phyloP scores from a whole-genome alignment of 1,140 invertebrate genomes.

The Diachasma alloeum region DNA sequence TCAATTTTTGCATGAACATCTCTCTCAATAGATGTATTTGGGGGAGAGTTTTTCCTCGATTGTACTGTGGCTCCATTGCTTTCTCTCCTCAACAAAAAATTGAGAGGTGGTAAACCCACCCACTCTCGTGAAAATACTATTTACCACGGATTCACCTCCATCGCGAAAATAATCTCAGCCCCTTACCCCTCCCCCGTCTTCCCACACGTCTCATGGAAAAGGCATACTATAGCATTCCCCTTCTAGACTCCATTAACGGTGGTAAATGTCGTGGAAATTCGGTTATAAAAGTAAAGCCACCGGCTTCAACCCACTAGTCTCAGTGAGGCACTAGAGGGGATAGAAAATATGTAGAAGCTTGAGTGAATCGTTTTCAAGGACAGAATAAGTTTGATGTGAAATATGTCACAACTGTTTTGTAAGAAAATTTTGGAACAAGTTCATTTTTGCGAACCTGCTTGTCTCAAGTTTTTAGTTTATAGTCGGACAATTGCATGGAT shows the following conservation, averaged over 20 bases:
- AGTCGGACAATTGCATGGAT: too few species aligned
- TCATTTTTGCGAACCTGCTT: too few species aligned
- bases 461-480: too few species aligned
- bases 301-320: not conserved
- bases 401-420: not conserved
- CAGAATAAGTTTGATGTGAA: not conserved
- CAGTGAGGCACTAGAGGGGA: not conserved
- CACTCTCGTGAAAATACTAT: constrained; percentile 13
- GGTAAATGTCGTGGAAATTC: constrained; percentile 45
- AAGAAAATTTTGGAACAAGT: too few species aligned
- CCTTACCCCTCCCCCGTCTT: not conserved
- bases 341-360: not conserved
- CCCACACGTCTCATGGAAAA: not conserved
- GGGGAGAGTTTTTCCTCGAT: not conserved
- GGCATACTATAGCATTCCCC: not conserved
- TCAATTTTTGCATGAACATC: not conserved
- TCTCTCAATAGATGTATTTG: not conserved
- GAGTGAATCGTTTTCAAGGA: not conserved
- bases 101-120: not conserved
- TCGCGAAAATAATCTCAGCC: constrained; percentile 12
- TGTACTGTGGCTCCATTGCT: not conserved
- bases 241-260: constrained; percentile 38
- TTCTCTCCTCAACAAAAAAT: not conserved
- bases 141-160: constrained; percentile 11
- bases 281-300: constrained; percentile 42